phyloP scores from a whole-genome alignment of 2,797 vertebrate species.

The Characodon lateralis region DNA sequence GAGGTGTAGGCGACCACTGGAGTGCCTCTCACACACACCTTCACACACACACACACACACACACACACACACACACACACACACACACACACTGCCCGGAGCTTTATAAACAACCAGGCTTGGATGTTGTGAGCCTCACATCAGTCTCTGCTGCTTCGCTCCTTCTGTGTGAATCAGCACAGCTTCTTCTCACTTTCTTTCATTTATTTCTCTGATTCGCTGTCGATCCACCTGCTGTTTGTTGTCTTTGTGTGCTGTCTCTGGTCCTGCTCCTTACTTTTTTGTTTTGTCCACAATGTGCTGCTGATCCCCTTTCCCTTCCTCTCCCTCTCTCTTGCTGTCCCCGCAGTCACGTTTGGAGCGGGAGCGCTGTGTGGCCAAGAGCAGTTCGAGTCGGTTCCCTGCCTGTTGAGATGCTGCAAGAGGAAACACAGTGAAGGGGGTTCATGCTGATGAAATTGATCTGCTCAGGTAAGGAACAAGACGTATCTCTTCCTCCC shows the following conservation, averaged over 20 bases:
- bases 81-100: conserved; percentile 39
- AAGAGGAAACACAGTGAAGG: conserved; percentile 80
- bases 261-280: conserved; percentile 6
- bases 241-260: conserved; percentile 19
- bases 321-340: conserved; percentile 3
- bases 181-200: conserved; percentile 36
- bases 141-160: conserved; percentile 42
- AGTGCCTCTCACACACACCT: conserved; percentile 34
- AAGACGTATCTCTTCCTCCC: not conserved
- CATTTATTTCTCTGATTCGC: conserved; percentile 37
- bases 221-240: conserved; percentile 38
- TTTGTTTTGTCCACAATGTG: conserved; percentile 21
- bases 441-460: conserved; percentile 90
- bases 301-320: conserved; percentile 4
- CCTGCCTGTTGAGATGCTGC: conserved; percentile 83
- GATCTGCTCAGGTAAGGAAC: conserved; percentile 88
- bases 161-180: conserved; percentile 22
- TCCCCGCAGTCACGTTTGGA: conserved; percentile 21
- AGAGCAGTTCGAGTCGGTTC: conserved; percentile 74
- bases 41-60: too few relatives aligned
- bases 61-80: conserved; percentile 30
- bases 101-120: conserved; percentile 69
- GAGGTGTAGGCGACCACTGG: conserved; percentile 46
- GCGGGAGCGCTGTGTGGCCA: conserved; percentile 49
- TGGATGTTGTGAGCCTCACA: conserved; percentile 54